A percentile compares a stretch with the other conserved stretches of the same genome.
Conservation (phyloP, 2,888 invertebrate species). For the Teleiodes luculella region DNA sequence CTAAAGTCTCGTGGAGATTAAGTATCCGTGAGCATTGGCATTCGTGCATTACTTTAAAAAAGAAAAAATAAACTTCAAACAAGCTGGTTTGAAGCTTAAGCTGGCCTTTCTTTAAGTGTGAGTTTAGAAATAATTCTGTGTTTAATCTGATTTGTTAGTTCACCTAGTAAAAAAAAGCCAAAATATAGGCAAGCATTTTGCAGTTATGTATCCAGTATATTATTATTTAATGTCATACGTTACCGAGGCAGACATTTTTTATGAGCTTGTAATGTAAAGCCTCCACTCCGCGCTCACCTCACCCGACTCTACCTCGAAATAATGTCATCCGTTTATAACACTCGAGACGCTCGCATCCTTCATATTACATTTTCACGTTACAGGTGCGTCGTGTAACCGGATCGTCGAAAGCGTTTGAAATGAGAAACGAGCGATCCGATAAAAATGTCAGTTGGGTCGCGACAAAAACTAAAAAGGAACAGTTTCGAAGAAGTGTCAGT, state of each 20-base stretch:
- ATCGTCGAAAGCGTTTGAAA: conserved; percentile 43
- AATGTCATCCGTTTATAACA: conserved; percentile 4
- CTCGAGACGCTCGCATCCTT: conserved; percentile 1
- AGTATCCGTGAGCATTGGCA: no score
- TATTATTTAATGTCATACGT: not conserved
- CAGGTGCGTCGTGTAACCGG: conserved; percentile 52
- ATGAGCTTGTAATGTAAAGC: not conserved
- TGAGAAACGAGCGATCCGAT: conserved; percentile 48
- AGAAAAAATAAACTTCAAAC: no score
- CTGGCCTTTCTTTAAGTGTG: no score
- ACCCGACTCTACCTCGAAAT: not conserved
- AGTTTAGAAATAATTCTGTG: no score
- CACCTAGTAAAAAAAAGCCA: no score
- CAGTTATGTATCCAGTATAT: no score
- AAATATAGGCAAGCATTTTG: no score
- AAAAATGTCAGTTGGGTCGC: conserved; percentile 45
- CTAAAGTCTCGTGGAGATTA: no score
- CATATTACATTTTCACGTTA: conserved; percentile 21
- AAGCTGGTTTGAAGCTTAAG: no score
- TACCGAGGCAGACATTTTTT: not conserved
- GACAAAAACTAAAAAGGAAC: conserved; percentile 42
- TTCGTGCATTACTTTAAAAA: no score
- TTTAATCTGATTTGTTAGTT: no score
- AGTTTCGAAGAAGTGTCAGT: conserved; percentile 53
- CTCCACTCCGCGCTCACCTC: not conserved